phyloP scores from a whole-genome alignment of 2,888 invertebrate genomes.

The Scaptomyza caliginosa region DNA sequence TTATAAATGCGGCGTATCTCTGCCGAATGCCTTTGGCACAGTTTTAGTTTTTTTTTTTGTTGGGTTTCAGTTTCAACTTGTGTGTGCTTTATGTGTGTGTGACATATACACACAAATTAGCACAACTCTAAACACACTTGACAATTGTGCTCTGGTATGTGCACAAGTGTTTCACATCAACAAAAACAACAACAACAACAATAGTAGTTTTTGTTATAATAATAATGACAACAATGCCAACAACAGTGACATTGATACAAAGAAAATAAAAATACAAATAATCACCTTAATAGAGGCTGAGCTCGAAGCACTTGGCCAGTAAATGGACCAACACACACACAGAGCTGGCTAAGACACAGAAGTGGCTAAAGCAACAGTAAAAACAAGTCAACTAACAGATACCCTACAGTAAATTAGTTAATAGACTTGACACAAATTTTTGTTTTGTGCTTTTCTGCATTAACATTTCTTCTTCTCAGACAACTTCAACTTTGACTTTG shows the following conservation, averaged over 20 bases:
- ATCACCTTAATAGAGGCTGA: constrained; percentile 54
- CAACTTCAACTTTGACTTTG: constrained; percentile 25
- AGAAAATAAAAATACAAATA: too few species aligned
- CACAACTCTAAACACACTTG: constrained; percentile 50
- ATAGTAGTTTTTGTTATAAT: constrained; percentile 14
- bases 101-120: constrained; percentile 49
- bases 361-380: constrained; percentile 12
- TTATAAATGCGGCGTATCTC: constrained; percentile 35
- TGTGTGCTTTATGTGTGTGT: constrained; percentile 18
- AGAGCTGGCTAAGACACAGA: constrained; percentile 8
- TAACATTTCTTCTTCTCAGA: constrained; percentile 56
- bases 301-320: constrained; percentile 39
- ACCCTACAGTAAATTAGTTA: constrained; percentile 45
- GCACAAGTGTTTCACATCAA: constrained; percentile 60
- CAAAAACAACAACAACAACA: constrained; percentile 17
- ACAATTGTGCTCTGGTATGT: constrained; percentile 62
- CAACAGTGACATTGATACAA: constrained; percentile 63
- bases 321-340: constrained; percentile 52
- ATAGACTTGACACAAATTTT: constrained; percentile 72
- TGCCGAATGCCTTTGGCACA: constrained; percentile 46
- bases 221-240: constrained; percentile 41
- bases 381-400: neutral
- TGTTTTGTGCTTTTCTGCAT: constrained; percentile 32
- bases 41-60: constrained; percentile 6
- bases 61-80: constrained; percentile 18